phyloP scores from a whole-genome alignment of 1,140 invertebrate species.

The Drosophila chauvacae region DNA sequence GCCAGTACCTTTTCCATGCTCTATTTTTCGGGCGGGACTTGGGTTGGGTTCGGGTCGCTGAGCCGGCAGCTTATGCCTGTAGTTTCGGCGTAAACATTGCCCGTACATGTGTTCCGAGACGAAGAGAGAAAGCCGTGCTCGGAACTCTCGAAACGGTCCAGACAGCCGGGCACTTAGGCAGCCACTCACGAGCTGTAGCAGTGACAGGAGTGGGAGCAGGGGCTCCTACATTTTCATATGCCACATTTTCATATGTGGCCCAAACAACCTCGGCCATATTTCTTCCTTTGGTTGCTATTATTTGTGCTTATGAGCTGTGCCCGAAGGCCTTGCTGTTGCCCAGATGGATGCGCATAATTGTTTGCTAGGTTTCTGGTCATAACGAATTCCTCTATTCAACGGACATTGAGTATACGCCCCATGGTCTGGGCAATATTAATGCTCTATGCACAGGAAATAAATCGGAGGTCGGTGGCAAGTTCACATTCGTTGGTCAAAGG shows the following conservation, averaged over 20 bases:
- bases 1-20: slow-evolving; percentile 15
- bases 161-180: slow-evolving; percentile 58
- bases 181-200: slow-evolving; percentile 58
- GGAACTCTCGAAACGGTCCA: slow-evolving; percentile 31
- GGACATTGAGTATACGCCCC: slow-evolving; percentile 22
- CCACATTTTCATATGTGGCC: slow-evolving; percentile 14
- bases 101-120: slow-evolving; percentile 27
- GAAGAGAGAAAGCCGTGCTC: slow-evolving; percentile 22
- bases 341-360: slow-evolving; percentile 59
- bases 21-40: slow-evolving; percentile 27
- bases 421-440: slow-evolving; percentile 19
- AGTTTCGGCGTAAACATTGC: slow-evolving; percentile 70
- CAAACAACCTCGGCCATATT: slow-evolving; percentile 9
- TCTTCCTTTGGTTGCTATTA: slow-evolving; percentile 3
- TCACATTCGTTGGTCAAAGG: no score
- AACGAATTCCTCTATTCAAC: slow-evolving; percentile 20
- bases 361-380: slow-evolving; percentile 23
- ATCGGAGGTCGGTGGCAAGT: no score
- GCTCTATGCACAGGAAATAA: slow-evolving; percentile 3
- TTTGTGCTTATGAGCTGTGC: slow-evolving; percentile 2
- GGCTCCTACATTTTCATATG: slow-evolving; percentile 53
- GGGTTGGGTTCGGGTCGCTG: slow-evolving; percentile 34
- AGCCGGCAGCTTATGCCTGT: slow-evolving; percentile 52
- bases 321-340: slow-evolving; percentile 46
- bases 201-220: slow-evolving; percentile 4